These are phyloP conservation scores for Pygoscelis antarcticus DNA, from an alignment of 2,113 vertebrate genomes.

Conservation along the genomic window DNA sequence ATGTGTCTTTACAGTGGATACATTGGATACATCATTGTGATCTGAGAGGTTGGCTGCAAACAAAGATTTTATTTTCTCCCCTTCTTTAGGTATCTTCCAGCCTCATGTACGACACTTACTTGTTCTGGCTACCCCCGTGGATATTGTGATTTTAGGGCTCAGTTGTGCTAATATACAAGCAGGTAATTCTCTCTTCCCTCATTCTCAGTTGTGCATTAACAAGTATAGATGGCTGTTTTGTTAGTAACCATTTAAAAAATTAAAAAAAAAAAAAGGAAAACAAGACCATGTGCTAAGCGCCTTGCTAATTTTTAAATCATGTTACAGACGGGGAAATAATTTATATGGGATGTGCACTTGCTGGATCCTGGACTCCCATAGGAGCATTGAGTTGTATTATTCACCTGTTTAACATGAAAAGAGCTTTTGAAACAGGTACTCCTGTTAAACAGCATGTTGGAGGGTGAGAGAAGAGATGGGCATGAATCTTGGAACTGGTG, in stretches of 20 bases:
- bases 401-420: neutral
- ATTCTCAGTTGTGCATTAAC: neutral
- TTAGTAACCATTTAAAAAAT: neutral
- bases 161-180: constrained; percentile 87
- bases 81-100: constrained; percentile 90
- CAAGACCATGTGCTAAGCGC: accelerated
- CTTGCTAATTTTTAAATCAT: neutral
- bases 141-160: constrained; percentile 94
- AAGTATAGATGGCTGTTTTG: neutral
- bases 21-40: neutral
- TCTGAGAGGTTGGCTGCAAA: neutral
- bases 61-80: neutral
- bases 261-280: neutral
- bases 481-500: neutral
- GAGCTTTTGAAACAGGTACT: neutral
- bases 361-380: neutral
- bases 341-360: neutral
- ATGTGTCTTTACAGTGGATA: neutral
- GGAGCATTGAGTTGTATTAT: neutral
- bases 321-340: neutral
- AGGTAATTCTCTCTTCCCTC: constrained; percentile 70
- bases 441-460: neutral
- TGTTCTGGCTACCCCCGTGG: constrained; percentile 94
- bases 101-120: constrained; percentile 92
- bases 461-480: neutral